phyloP scores from a whole-genome alignment of 2,113 vertebrate species.

The Fulmarus glacialis region DNA sequence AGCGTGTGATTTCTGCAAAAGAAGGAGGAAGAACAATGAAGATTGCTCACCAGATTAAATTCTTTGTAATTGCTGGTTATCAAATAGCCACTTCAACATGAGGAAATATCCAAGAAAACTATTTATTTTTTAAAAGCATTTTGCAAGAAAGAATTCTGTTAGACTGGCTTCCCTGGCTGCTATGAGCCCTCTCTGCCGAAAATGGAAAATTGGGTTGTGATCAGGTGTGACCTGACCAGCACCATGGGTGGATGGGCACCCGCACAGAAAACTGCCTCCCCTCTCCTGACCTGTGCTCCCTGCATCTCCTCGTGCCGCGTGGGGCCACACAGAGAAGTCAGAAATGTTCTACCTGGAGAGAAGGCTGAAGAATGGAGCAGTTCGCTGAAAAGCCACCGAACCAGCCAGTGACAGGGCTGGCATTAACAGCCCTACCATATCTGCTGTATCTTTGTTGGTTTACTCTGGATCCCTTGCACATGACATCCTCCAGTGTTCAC shows the following conservation, averaged over 20 bases:
- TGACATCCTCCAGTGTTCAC: neutral
- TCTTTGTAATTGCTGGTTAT: neutral
- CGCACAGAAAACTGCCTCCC: neutral
- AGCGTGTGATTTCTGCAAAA: neutral
- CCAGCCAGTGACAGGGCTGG: neutral
- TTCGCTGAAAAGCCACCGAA: neutral
- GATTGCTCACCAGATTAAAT: neutral
- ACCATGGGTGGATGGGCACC: neutral
- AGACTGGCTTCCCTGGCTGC: neutral
- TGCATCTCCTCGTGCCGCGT: fast-evolving
- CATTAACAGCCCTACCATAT: neutral
- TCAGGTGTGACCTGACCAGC: neutral
- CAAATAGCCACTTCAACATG: neutral
- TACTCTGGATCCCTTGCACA: neutral
- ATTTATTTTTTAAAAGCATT: neutral
- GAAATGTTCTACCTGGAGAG: neutral
- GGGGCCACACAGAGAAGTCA: neutral
- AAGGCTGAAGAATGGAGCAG: neutral
- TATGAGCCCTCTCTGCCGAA: neutral
- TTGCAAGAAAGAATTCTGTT: neutral
- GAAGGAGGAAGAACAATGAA: neutral
- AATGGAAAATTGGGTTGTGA: neutral
- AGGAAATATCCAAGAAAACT: neutral
- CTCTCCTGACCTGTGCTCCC: neutral
- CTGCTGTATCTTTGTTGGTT: neutral